Base-by-base conservation (phyloP, 2,113 vertebrate genomes). In the Protobothrops flavoviridis region DNA sequence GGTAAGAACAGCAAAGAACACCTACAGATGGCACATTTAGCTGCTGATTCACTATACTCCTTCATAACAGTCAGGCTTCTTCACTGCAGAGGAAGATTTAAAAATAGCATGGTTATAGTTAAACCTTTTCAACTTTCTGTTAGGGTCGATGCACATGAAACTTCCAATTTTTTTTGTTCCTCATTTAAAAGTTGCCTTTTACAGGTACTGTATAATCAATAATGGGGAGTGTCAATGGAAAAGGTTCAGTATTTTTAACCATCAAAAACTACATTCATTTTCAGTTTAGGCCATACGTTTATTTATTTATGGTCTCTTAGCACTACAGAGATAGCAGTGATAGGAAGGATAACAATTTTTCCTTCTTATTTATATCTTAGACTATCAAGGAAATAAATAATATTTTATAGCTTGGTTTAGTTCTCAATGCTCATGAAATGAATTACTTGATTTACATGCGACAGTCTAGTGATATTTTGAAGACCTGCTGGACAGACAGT, bases 1-100 rank as follows among this genome's bases (percentile, higher is more conserved):
- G 33, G 74, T 81, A 21, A 81, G 33, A 39, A 90, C 94, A 94
- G 94, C 88, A 89, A 93, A 96, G 90, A 95, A 97, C 96, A 97
- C 97, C 96, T 96, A 95, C 92, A 0, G 95, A 92, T 95, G n/a
- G 92, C 93, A 95, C 95, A 97, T 96, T 97, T 97, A 98, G 97
- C 96, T 95, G 64, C 91, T 97, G 97, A 97, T 96, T 97, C 97
- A 97, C 13, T 92, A 61, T 88, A 88, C 5, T 33, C 64, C 15
- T 88, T 86, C 59, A 96, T 95, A 95, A n/a, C 88, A 90, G 12
- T 0, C 17, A 50, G 85, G 56, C 91, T 93, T 94, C 94, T 85
- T 92, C 24, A 4, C 92, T 91, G 81, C 2, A 93, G 93, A 94
- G 86, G 95, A 96, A 89, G 96, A 96, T 97, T 81, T 97, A 97